Base-by-base conservation (phyloP, 2,113 vertebrate genomes). In the Epinephelus cyanopodus region DNA sequence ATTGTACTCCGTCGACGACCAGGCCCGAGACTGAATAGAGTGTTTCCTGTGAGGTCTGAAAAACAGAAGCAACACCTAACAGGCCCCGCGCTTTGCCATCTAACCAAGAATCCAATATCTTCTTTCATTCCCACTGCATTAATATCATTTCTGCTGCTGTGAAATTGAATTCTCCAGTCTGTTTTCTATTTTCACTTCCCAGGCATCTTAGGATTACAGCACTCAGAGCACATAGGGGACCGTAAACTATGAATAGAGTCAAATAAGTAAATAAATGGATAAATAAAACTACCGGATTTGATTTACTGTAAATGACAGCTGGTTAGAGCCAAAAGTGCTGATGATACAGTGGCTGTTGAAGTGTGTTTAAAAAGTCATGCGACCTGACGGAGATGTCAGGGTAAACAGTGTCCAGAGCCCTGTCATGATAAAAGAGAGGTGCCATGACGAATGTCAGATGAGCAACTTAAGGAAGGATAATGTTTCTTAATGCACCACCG, bases 11-110 rank as follows among this genome's bases (percentile, higher is more conserved):
- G 42, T 70, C 73, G 73, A 23, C 54, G 63, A 84, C 45, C 53
- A 77, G 67, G 69, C 83, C 56, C 6, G 21, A 84, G 53, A 65
- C 57, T 77, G 69, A 77, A 89, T 68, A 57, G 54, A 63, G 53
- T 66, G 77, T 83, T 93, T 88, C 89, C 86, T 86, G 54, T 76
- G 60, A 72, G 53, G 56, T 67, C 65, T 77, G 37, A 80, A 81
- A 29, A 88, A 83, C 68, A 86, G 68, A 71, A 56, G 27, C 77
- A 70, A 74, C 65, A 78, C 75, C 72, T 88, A 69, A 27, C 48
- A 68, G 65, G 39, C 57, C 23, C 58, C 48, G 27, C n/a, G 9
- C 21, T 77, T 62, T 21, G 23, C 54, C n/a, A 37, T 82, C 50
- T 8, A 54, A 84, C 25, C 2, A 42, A 61, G 25, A 84, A 62